phyloP scores from a whole-genome alignment of 2,888 invertebrate genomes.

The Ernsta delagoae region DNA sequence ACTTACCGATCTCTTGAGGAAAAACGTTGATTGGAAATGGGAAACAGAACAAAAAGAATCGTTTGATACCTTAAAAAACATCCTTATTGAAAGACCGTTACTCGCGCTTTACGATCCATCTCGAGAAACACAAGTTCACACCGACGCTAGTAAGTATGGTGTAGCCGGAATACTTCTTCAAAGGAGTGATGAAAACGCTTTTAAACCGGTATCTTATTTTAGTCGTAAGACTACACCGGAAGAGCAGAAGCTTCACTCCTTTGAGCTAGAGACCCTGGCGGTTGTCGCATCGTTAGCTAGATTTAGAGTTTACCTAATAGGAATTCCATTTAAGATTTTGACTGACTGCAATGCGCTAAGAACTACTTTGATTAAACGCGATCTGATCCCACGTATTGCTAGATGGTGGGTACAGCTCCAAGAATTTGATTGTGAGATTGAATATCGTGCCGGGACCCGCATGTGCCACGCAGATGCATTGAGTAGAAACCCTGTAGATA shows the following conservation, averaged over 20 bases:
- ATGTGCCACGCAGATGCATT: constrained; percentile 1
- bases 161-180: neutral
- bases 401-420: neutral
- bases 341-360: neutral
- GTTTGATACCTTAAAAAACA: neutral
- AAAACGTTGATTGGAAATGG: constrained; percentile 3
- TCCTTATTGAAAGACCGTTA: neutral
- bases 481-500: neutral
- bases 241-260: neutral
- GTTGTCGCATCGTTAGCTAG: constrained; percentile 2
- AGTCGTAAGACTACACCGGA: constrained; percentile 4
- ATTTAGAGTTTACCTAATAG: neutral
- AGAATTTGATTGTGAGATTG: neutral
- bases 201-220: neutral
- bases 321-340: neutral
- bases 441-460: neutral
- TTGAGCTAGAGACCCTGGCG: neutral
- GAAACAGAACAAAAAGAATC: neutral
- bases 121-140: constrained; percentile 2
- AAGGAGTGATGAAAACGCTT: constrained; percentile 4
- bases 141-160: neutral
- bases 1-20: constrained; percentile 2
- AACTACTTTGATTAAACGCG: neutral
- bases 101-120: neutral
- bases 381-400: constrained; percentile 1